Evolutionary conservation across 2,888 invertebrate genomes (phyloP), one percentile per base, ranked within the genome.

Genomic region (Leucozona laternaria): DNA sequence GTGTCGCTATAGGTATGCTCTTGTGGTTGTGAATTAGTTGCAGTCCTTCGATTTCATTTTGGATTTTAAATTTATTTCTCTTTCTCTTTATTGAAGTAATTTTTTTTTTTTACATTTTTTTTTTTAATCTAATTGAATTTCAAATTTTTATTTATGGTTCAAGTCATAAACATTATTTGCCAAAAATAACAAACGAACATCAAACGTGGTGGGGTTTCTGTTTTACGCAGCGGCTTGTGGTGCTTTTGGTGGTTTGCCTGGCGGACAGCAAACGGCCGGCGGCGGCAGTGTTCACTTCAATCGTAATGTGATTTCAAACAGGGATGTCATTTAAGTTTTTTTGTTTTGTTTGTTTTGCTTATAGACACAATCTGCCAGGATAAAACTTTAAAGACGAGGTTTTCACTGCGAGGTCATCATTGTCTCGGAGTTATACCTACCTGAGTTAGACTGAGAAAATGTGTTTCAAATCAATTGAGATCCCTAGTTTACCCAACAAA

Each of bases 131-230:
- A 86, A 86, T 86, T 86, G 86, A 86, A 86, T 86, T 86, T 86
- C 75, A 86, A 86, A 86, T 82, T 86, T 86, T 71, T 78, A 86
- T 86, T 86, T 82, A 82, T 79, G 86, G 86, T 78, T 71, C 75
- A 82, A 86, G 86, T 82, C 86, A 86, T 86, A 82, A 86, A 82
- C 78, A 86, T 71, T 82, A 48, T 48, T 86, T 79, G 86, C 86
- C 86, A 82, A 86, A 86, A 86, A 86, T 86, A 86, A 79, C 78
- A 82, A 73, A 78, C 73, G 78, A 78, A 86, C 82, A 82, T 72
- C 73, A 78, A 82, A 78, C 72, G 77, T 45, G 20, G n/a, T 22
- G 34, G 34, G 37, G 25, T 53, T 50, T 37, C 17, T 66, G 66
- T 66, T 66, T 48, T 66, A 40, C 50, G 53, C 53, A 53, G 70